Evolutionary conservation across 64 coral and sea anemone genomes (phyloP).

Genomic region (Actinia tenebrosa): DNA sequence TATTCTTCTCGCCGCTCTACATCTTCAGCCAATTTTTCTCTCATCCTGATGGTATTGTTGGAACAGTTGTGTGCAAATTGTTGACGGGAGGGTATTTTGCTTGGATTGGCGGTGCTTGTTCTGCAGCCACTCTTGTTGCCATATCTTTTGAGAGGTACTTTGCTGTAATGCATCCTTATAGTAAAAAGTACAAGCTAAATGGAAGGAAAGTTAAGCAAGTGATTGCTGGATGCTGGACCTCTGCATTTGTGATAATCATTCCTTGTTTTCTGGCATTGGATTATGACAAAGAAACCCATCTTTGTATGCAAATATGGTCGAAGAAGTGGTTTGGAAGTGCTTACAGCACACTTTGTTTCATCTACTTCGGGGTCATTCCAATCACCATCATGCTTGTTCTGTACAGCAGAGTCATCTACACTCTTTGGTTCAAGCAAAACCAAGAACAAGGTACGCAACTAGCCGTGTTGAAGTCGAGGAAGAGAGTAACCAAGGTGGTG

Average conservation of each 20-base stretch:
- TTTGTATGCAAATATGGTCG: not conserved
- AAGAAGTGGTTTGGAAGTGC: not conserved
- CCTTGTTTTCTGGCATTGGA: not conserved
- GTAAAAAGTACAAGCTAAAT: not conserved
- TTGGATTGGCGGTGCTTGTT: not conserved
- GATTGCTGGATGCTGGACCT: not conserved
- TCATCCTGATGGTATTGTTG: not conserved
- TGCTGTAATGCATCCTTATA: not conserved
- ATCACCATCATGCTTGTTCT: not conserved
- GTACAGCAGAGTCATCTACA: not conserved
- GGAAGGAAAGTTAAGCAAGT: not conserved
- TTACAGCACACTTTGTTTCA: not conserved
- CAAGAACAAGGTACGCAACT: conserved; percentile 11
- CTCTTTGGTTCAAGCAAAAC: conserved; percentile 8
- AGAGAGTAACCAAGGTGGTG: conserved; percentile 37
- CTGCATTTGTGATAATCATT: not conserved
- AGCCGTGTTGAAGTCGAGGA: conserved; percentile 23
- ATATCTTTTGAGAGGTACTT: conserved; percentile 5
- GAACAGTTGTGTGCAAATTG: not conserved
- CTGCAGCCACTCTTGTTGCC: not conserved
- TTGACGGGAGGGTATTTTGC: not conserved
- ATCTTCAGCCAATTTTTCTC: not conserved
- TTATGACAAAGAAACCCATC: not conserved
- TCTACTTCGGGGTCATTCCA: not conserved
- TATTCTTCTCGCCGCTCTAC: not conserved